Evolutionary conservation across 2,797 vertebrate genomes (phyloP), one percentile per base, ranked within the genome.

Genomic region (Coreius guichenoti): DNA sequence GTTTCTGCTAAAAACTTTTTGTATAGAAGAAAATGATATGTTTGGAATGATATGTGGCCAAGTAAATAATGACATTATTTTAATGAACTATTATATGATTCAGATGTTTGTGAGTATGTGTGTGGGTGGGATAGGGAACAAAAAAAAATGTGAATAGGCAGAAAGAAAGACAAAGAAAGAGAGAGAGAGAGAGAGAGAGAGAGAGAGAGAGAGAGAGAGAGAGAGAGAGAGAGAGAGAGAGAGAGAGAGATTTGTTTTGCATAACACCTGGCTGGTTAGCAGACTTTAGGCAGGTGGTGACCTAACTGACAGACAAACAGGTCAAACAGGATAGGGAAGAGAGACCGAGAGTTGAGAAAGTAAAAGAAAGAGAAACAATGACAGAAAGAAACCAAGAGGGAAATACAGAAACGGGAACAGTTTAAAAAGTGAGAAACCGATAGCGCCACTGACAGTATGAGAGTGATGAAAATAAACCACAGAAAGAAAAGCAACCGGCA

Each of bases 301-400:
- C 63, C 76, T 79, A 85, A 85, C 83, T 72, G 83, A 80, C 76
- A 85, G 76, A 83, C 68, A 78, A 83, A 80, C 83, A 86, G 80
- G 83, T 85, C 72, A 51, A 78, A 85, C 84, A 33, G 54, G 83
- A 80, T 74, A 61, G 74, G 21, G 54, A 83, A 65, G 26, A 86
- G 63, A 79, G 56, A 26, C 65, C 12, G 65, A 82, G 29, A 26
- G 49, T 13, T 6, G 29, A 69, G 33, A 45, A 21, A 36, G 58
- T 5, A 33, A 51, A 47, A 47, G 58, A 36, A 36, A 75, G 73
- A 77, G 49, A 76, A 77, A 68, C 11, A 23, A 31, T 14, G 16
- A 54, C 23, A 69, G 61, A 82, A 14, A 39, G 58, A 83, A 31
- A 75, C 43, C 17, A 13, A 84, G 74, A 31, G 36, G 74, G 63